Evolutionary conservation across 2,888 invertebrate species (phyloP), one percentile per base, ranked within the genome.

Genomic region (Serrognathus titanus): DNA sequence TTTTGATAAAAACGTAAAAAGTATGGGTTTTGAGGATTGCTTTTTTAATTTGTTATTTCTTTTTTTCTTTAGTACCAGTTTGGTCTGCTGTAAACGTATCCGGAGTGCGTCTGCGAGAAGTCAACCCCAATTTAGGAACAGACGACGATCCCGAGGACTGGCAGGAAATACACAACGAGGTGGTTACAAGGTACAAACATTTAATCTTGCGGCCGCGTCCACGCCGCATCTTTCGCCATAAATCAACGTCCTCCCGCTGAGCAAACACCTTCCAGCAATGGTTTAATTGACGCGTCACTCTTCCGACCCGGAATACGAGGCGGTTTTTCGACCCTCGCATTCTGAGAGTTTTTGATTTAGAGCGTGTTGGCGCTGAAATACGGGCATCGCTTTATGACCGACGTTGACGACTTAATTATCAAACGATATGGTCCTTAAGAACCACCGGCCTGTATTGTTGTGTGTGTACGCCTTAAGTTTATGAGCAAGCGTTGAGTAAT

Each of bases 121-220:
- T 85, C 40, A 81, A 83, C 68, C 81, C 83, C 3, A 72, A 77
- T 55, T 73, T 83, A 45, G 85, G 84, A 7, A 76, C 78, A 13
- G 69, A 70, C n/a, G 76, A 79, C 36, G 85, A 85, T 68, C 80
- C 83, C 0, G 93, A 94, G 72, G 83, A 88, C 62, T 94, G 91
- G 89, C 79, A 82, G 59, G 83, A 87, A 31, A 76, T 91, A 10
- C 93, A 94, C 78, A 84, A 83, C 61, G 84, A 88, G 72, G 93
- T 94, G n/a, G 87, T 67, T 35, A 60, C 66, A 55, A 64, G 64
- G 66, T 67, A 56, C 53, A 31, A 43, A 11, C 13, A 3, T 43
- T 43, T 43, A 43, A 40, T 43, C 24, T 31, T 31, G 24, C 4
- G 24, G 24, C 24, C 12, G 10, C 37, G 35, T 38, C 36, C 37